Conservation (phyloP, 37 sponge, comb jelly and placozoan genomes). For the Halichondria panicea region DNA sequence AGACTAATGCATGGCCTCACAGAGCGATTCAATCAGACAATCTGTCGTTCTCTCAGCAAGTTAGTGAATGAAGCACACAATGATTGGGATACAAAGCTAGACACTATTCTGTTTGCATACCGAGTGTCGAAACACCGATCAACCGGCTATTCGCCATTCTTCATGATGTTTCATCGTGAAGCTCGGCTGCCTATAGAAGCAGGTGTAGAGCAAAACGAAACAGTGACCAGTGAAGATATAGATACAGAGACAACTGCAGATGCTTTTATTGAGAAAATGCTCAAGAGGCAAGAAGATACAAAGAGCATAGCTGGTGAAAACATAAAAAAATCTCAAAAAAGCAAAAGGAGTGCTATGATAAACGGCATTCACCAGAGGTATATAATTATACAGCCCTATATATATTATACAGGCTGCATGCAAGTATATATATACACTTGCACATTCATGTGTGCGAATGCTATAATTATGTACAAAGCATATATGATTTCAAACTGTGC, state of each 20-base stretch:
- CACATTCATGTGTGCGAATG: no score
- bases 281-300: not conserved
- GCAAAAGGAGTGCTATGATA: conserved; percentile 14
- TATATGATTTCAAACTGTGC: not conserved
- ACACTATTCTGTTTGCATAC: conserved; percentile 36
- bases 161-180: conserved; percentile 16
- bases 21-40: conserved; percentile 37
- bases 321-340: conserved; percentile 15
- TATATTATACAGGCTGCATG: conserved; percentile 2
- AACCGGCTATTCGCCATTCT: conserved; percentile 42
- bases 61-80: conserved; percentile 29
- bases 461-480: no score
- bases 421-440: no score
- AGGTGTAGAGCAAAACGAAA: not conserved
- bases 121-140: conserved; percentile 23
- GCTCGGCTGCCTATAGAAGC: conserved; percentile 12
- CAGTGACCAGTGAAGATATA: not conserved
- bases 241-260: not conserved
- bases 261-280: not conserved
- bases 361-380: not conserved
- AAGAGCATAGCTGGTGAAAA: not conserved
- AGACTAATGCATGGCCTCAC: no score
- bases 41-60: conserved; percentile 22
- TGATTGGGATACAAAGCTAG: conserved; percentile 50
- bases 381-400: not conserved